Conservation (phyloP, 2,113 vertebrate species). For the Trichomycterus rosablanca region DNA sequence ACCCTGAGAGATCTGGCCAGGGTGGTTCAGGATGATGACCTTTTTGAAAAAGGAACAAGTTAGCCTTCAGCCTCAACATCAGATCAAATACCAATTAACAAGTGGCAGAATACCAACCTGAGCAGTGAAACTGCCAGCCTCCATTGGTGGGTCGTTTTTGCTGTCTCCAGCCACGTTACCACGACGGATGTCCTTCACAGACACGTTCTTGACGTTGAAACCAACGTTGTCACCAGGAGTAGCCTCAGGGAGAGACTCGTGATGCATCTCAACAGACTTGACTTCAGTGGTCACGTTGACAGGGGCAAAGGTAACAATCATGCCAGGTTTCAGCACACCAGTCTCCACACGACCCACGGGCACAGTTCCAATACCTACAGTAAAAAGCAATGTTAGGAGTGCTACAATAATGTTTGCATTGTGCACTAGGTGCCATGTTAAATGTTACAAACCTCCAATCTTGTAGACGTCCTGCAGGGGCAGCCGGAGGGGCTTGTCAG, state of each 20-base stretch:
- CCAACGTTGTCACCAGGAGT: slow-evolving; percentile 71
- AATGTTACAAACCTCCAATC: slow-evolving; percentile 64
- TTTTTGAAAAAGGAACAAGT: slow-evolving; percentile 33
- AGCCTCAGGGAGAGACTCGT: slow-evolving; percentile 68
- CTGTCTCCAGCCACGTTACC: slow-evolving; percentile 74
- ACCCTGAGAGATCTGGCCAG: slow-evolving; percentile 68
- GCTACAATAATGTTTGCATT: too few species aligned
- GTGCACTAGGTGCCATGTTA: too few species aligned
- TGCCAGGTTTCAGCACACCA: slow-evolving; percentile 66
- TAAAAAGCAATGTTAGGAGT: background rate
- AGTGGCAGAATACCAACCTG: slow-evolving; percentile 55
- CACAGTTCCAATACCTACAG: slow-evolving; percentile 71
- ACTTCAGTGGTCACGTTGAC: slow-evolving; percentile 71
- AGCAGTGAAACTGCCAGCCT: slow-evolving; percentile 64
- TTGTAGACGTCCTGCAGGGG: slow-evolving; percentile 79
- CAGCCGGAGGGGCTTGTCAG: slow-evolving; percentile 68
- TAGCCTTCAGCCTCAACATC: too few species aligned
- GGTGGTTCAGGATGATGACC: slow-evolving; percentile 81
- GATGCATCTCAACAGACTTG: slow-evolving; percentile 78
- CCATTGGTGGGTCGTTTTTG: slow-evolving; percentile 73
- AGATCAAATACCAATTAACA: too few species aligned
- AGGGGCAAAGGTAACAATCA: slow-evolving; percentile 72
- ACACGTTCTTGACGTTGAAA: slow-evolving; percentile 76
- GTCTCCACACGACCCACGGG: slow-evolving; percentile 76
- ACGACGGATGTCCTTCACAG: slow-evolving; percentile 73